A percentile compares a stretch with the other conserved stretches of the same genome.
phyloP scores from a whole-genome alignment of 2,888 invertebrate genomes.

The Linnaemya vulpina region DNA sequence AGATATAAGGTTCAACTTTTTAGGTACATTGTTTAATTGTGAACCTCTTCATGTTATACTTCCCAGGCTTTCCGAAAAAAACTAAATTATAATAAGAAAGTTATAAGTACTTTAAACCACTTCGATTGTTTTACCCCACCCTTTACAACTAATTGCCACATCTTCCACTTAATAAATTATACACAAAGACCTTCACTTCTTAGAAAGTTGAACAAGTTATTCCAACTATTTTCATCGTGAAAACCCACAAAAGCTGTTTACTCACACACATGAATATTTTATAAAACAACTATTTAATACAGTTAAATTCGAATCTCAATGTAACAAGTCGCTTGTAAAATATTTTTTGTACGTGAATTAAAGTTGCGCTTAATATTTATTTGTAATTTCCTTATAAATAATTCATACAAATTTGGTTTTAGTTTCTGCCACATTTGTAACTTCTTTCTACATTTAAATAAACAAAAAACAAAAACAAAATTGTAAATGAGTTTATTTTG shows the following conservation, averaged over 20 bases:
- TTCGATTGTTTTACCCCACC: too few species aligned
- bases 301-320: background rate
- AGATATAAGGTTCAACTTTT: too few species aligned
- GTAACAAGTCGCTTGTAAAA: slow-evolving; percentile 11
- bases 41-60: too few species aligned
- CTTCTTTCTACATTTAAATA: background rate
- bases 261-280: background rate
- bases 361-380: background rate
- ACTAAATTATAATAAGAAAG: too few species aligned
- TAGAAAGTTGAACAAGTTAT: background rate
- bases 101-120: too few species aligned
- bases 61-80: too few species aligned
- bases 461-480: too few species aligned
- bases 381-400: slow-evolving; percentile 27
- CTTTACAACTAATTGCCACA: background rate
- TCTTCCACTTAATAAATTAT: background rate
- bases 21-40: too few species aligned
- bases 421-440: background rate
- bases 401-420: slow-evolving; percentile 43
- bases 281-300: slow-evolving; percentile 25
- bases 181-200: background rate
- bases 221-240: background rate
- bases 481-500: slow-evolving; percentile 34
- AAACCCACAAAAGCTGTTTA: background rate
- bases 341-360: slow-evolving; percentile 25